phyloP scores from a whole-genome alignment of 2,888 invertebrate genomes.

The Drosophila macrothrix region DNA sequence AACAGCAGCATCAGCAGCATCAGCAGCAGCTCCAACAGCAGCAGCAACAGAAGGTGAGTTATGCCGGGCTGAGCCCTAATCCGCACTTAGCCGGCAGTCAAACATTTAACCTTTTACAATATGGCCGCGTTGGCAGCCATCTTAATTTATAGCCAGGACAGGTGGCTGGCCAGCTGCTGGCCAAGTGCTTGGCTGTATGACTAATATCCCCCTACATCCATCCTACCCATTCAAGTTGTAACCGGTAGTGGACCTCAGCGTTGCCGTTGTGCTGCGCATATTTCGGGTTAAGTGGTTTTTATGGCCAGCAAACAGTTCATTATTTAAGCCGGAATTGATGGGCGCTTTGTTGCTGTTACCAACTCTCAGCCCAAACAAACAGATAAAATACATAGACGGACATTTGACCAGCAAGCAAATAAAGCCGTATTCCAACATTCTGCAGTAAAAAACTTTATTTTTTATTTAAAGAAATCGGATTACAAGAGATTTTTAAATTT shows the following conservation, averaged over 20 bases:
- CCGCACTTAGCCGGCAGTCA: constrained; percentile 70
- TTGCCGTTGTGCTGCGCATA: constrained; percentile 51
- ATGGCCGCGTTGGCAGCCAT: constrained; percentile 57
- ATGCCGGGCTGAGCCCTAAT: constrained; percentile 64
- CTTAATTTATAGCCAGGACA: constrained; percentile 63
- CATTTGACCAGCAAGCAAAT: constrained; percentile 7
- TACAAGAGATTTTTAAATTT: background rate
- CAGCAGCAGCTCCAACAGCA: constrained; percentile 65
- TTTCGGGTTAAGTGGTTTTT: constrained; percentile 75
- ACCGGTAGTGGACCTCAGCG: constrained; percentile 7
- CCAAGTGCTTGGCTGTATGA: constrained; percentile 14
- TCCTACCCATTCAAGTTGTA: background rate
- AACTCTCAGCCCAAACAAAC: constrained; percentile 21
- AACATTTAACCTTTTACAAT: constrained; percentile 80
- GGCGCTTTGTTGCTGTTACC: constrained; percentile 23
- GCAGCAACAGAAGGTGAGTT: constrained; percentile 79
- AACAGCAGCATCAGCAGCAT: constrained; percentile 66
- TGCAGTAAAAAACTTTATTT: background rate
- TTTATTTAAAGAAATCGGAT: background rate
- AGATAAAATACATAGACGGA: background rate
- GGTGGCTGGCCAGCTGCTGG: constrained; percentile 40
- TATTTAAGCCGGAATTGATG: constrained; percentile 65
- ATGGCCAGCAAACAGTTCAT: constrained; percentile 70
- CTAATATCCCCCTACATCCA: background rate
- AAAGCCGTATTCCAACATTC: constrained; percentile 10